Percentiles rank a stretch among this genome's conserved stretches.
phyloP scores from a whole-genome alignment of 2,113 vertebrate species.

The western clawed frog (Xenopus tropicalis) region UCB_Xtro_10.0 CM004446.2:62705501-62706000 shows the following conservation, averaged over 20 bases:
- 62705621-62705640: constrained; percentile 10
- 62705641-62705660: constrained; percentile 1
- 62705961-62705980: background rate
- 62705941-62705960: background rate
- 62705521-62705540: background rate
- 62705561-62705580: background rate
- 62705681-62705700: constrained; percentile 8
- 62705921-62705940: background rate
- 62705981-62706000: background rate
- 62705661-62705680: constrained; percentile 8
- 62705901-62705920: constrained; percentile 2
- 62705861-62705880: background rate
- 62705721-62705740: background rate
- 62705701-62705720: constrained; percentile 25
- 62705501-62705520: background rate
- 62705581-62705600: constrained; percentile 11
- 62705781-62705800: constrained; percentile 2
- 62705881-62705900: background rate
- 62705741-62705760: constrained; percentile 15
- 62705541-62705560: background rate
- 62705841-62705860: constrained; percentile 7
- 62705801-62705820: constrained; percentile 24
- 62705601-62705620: background rate
- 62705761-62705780: constrained; percentile 4
- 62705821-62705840: background rate